Percentiles rank a stretch among this genome's conserved stretches.
Evolutionary conservation across 2,797 vertebrate species (phyloP).

Genomic region (Danionella dracula): DNA sequence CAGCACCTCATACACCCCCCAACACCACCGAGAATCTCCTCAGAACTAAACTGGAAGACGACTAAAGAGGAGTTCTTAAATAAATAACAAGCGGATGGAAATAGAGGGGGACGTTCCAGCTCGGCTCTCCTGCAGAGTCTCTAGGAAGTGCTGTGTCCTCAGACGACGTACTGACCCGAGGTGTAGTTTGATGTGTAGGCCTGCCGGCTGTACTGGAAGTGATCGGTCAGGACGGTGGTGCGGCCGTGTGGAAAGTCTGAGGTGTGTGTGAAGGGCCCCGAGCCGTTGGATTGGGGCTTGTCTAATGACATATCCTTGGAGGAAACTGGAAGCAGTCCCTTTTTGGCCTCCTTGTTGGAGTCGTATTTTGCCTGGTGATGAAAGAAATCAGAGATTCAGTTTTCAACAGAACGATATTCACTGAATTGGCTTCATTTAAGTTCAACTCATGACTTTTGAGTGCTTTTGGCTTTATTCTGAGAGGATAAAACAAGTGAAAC

Average conservation of each 20-base stretch:
- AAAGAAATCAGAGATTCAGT: slow-evolving; percentile 29
- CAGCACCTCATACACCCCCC: background rate
- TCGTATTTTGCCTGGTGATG: slow-evolving; percentile 86
- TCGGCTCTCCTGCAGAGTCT: slow-evolving; percentile 6
- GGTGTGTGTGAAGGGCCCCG: slow-evolving; percentile 67
- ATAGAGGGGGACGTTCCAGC: background rate
- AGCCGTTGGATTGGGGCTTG: slow-evolving; percentile 80
- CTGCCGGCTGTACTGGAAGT: slow-evolving; percentile 87
- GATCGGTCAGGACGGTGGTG: slow-evolving; percentile 77
- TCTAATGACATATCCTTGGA: slow-evolving; percentile 78
- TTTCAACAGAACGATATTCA: too few species aligned
- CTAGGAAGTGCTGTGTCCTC: slow-evolving; percentile 41
- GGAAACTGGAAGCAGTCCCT: slow-evolving; percentile 81
- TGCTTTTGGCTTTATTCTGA: too few species aligned
- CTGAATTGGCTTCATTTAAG: too few species aligned
- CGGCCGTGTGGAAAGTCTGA: slow-evolving; percentile 77
- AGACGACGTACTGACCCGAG: slow-evolving; percentile 86
- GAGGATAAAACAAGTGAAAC: too few species aligned
- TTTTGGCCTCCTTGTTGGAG: slow-evolving; percentile 79
- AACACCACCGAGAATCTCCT: background rate
- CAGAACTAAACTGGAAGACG: slow-evolving; percentile 19
- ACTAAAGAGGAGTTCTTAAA: slow-evolving; percentile 14
- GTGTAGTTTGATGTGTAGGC: slow-evolving; percentile 69
- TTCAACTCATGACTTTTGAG: too few species aligned
- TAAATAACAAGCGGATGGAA: slow-evolving; percentile 7